Evolutionary conservation across 64 coral and sea anemone species (phyloP).

Genomic region (Astreopora myriophthalma): DNA sequence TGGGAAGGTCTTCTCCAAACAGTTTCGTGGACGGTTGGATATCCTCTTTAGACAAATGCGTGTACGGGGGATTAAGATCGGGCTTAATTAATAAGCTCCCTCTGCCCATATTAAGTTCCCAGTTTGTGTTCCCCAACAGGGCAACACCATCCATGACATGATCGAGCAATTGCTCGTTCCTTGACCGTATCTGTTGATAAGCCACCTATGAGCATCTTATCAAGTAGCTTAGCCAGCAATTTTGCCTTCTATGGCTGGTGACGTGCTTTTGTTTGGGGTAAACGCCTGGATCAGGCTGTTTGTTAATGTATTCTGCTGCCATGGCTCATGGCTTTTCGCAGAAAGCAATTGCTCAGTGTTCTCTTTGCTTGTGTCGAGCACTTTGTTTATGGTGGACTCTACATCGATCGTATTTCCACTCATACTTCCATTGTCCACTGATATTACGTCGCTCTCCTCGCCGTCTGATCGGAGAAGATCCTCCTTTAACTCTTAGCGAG

Average conservation of each 20-base stretch:
- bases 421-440: not conserved
- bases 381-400: not conserved
- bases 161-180: constrained; percentile 26
- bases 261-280: not conserved
- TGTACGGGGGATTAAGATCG: constrained; percentile 51
- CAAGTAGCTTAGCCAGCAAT: not conserved
- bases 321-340: not conserved
- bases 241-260: not conserved
- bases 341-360: not conserved
- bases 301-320: not conserved
- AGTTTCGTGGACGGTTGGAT: not conserved
- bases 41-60: constrained; percentile 39
- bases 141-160: not conserved
- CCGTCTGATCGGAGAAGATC: not conserved
- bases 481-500: not conserved
- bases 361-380: constrained; percentile 15
- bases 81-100: constrained; percentile 48
- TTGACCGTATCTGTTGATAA: constrained; percentile 2
- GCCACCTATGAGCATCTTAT: not conserved
- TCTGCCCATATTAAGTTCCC: not conserved
- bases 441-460: not conserved
- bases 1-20: constrained; percentile 62
- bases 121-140: not conserved
- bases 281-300: constrained; percentile 69
- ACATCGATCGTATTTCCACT: not conserved